Conservation (phyloP, 2,888 invertebrate species). For the Sipha maydis region DNA sequence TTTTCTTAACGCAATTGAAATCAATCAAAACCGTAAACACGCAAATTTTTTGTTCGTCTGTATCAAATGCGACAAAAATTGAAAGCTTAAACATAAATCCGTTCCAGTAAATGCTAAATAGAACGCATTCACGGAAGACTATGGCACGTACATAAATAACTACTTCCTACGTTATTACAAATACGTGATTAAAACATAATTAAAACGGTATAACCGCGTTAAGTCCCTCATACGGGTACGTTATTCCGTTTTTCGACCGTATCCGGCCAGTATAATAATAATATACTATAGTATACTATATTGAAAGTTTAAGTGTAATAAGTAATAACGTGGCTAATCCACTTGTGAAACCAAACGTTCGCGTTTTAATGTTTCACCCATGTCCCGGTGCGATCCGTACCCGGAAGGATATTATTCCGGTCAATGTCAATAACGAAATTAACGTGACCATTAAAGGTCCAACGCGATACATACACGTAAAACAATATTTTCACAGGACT, state of each 20-base stretch:
- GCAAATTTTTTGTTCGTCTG: too few species aligned
- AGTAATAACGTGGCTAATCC: constrained; percentile 5
- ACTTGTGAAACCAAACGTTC: neutral
- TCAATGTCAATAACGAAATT: constrained; percentile 49
- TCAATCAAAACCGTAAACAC: neutral
- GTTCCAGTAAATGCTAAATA: too few species aligned
- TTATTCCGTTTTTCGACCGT: neutral
- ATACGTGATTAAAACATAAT: neutral
- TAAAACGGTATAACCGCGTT: constrained; percentile 3
- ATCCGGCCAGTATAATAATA: neutral
- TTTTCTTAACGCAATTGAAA: neutral
- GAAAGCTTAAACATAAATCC: too few species aligned
- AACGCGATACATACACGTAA: neutral
- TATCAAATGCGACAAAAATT: too few species aligned
- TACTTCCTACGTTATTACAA: neutral
- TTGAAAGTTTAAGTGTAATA: neutral
- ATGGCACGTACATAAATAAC: neutral
- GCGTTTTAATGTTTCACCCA: neutral
- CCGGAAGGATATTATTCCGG: constrained; percentile 10
- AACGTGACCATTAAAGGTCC: constrained; percentile 15
- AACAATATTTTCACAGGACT: constrained; percentile 5
- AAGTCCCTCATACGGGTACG: neutral
- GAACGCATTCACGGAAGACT: neutral
- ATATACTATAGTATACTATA: neutral
- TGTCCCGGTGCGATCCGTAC: neutral